These are phyloP conservation scores for Oscarella lobularis DNA, from an alignment of 37 sponge, comb jelly and placozoan species.

Conservation along the genomic window DNA sequence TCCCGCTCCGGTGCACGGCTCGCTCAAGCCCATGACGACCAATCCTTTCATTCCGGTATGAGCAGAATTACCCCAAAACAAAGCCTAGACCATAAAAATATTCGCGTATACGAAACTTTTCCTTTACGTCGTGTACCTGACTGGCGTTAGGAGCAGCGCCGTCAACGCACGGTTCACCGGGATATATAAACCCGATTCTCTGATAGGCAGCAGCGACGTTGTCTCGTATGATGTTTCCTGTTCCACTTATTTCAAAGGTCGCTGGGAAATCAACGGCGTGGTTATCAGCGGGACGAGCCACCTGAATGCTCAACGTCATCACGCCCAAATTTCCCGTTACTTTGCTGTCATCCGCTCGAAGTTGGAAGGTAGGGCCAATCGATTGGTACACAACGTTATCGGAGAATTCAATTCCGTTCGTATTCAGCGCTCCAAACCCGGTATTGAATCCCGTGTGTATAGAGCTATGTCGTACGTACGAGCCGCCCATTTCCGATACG, in stretches of 20 bases:
- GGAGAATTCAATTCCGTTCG: slow-evolving; percentile 27
- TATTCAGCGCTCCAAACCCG: slow-evolving; percentile 55
- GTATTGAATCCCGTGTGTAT: slow-evolving; percentile 79
- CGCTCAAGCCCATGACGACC: slow-evolving; percentile 29
- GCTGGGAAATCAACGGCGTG: slow-evolving; percentile 86
- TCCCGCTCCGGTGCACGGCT: slow-evolving; percentile 42
- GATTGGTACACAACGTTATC: slow-evolving; percentile 63
- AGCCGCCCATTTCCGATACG: slow-evolving; percentile 12
- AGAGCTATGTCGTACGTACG: slow-evolving; percentile 34
- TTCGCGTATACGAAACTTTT: too few species aligned
- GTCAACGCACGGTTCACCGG: slow-evolving; percentile 48
- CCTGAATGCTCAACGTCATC: slow-evolving; percentile 49
- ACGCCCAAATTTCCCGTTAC: slow-evolving; percentile 45
- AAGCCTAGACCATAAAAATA: too few species aligned
- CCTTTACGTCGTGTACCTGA: not conserved
- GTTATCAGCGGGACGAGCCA: slow-evolving; percentile 42
- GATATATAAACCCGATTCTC: slow-evolving; percentile 32
- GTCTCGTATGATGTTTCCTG: slow-evolving; percentile 20
- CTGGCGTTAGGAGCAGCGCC: not conserved
- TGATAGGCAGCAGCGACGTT: slow-evolving; percentile 72
- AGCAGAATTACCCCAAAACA: slow-evolving; percentile 66
- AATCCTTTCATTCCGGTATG: slow-evolving; percentile 57
- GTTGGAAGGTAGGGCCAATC: slow-evolving; percentile 40
- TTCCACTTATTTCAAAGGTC: slow-evolving; percentile 52
- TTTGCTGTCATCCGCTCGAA: slow-evolving; percentile 35